Percentiles rank a stretch among this genome's conserved stretches.
Evolutionary conservation across 2,888 invertebrate genomes (phyloP).

Genomic region (Pterostichus madidus): DNA sequence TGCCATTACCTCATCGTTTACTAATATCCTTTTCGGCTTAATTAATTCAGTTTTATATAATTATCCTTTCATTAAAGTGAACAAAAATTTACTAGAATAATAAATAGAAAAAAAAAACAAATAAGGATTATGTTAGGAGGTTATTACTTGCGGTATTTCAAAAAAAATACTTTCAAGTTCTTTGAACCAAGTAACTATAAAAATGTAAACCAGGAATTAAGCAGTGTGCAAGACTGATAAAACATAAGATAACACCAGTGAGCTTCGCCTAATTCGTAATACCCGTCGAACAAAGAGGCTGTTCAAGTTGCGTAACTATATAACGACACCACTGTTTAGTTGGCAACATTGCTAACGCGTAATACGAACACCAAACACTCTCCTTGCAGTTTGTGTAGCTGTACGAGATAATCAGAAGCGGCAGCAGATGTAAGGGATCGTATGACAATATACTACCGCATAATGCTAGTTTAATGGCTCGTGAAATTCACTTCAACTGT

Average conservation of each 20-base stretch:
- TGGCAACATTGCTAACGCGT: neutral
- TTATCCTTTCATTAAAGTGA: too few relatives aligned
- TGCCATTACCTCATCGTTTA: too few relatives aligned
- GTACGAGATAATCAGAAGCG: constrained; percentile 44
- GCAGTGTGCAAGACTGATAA: neutral
- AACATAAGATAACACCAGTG: neutral
- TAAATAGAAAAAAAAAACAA: too few relatives aligned
- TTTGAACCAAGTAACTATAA: too few relatives aligned
- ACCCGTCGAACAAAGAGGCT: neutral
- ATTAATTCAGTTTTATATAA: too few relatives aligned
- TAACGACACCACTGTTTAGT: constrained; percentile 19
- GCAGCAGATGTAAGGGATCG: constrained; percentile 55
- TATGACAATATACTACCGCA: constrained; percentile 54
- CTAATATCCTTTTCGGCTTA: too few relatives aligned
- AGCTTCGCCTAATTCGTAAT: neutral
- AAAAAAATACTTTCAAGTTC: too few relatives aligned
- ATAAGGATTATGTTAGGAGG: too few relatives aligned
- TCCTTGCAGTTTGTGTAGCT: constrained; percentile 3
- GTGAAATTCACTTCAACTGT: constrained; percentile 43
- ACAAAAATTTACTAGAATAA: too few relatives aligned
- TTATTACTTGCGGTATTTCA: too few relatives aligned
- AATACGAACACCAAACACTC: neutral
- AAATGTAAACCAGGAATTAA: too few relatives aligned
- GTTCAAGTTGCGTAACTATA: constrained; percentile 5
- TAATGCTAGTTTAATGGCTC: constrained; percentile 55